Evolutionary conservation across 23 tunicate genomes (phyloP).

Genomic region (Styela plicata): DNA sequence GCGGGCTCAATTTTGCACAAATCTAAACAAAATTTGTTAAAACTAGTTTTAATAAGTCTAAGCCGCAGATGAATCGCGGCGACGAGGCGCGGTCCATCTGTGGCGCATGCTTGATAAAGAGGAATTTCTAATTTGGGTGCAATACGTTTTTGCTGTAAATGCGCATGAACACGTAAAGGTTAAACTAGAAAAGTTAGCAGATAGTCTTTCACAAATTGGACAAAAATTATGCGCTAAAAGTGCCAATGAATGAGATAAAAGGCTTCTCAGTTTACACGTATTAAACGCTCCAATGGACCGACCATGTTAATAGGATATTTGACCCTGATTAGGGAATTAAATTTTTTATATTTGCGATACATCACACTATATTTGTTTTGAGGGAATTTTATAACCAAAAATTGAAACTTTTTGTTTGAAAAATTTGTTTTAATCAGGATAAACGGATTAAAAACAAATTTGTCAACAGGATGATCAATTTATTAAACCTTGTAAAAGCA

Average conservation of each 20-base stretch:
- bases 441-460: background rate
- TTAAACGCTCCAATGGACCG: background rate
- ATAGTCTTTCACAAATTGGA: background rate
- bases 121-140: too few relatives aligned
- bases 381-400: background rate
- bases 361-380: background rate
- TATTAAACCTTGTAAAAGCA: background rate
- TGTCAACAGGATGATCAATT: background rate
- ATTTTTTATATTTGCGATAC: background rate
- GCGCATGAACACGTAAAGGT: background rate
- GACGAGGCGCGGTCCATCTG: too few relatives aligned
- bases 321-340: background rate
- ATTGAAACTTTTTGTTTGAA: background rate
- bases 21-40: too few relatives aligned
- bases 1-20: too few relatives aligned
- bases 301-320: background rate
- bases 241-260: background rate
- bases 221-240: background rate
- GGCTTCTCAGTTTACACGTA: background rate
- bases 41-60: too few relatives aligned
- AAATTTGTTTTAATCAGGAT: background rate
- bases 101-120: too few relatives aligned
- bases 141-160: too few relatives aligned
- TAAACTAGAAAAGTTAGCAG: background rate
- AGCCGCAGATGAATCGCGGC: too few relatives aligned